These are phyloP conservation scores for Sarcophilus harrisii DNA, from an alignment of 2,797 vertebrate genomes.

Conservation along the genomic window DNA sequence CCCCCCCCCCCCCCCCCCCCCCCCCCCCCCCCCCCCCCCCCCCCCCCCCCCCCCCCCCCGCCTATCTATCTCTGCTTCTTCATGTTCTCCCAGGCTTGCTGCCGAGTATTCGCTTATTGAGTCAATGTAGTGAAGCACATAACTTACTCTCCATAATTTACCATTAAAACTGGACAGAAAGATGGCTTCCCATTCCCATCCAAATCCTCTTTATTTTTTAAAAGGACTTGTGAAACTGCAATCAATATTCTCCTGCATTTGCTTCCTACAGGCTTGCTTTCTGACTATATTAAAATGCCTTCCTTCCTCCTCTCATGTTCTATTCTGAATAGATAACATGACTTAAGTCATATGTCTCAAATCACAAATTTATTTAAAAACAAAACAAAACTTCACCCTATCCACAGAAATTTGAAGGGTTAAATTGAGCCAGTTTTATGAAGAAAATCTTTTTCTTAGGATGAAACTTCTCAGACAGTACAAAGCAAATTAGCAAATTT, in stretches of 20 bases:
- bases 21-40: too few relatives aligned
- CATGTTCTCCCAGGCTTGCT: background rate
- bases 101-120: background rate
- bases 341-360: background rate
- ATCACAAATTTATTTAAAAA: background rate
- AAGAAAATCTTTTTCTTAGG: background rate
- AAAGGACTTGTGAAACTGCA: background rate
- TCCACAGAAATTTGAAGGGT: background rate
- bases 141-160: background rate
- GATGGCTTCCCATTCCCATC: background rate
- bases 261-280: background rate
- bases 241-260: background rate
- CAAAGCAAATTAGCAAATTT: background rate
- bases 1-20: too few relatives aligned
- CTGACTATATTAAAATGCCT: background rate
- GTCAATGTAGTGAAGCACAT: conserved; percentile 4
- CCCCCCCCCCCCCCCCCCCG: too few relatives aligned
- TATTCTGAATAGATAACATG: background rate
- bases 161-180: background rate
- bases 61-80: background rate
- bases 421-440: background rate
- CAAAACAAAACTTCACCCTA: background rate
- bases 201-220: background rate
- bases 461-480: background rate
- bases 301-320: background rate